A percentile compares a stretch with the other conserved stretches of the same genome.
Evolutionary conservation across 2,888 invertebrate species (phyloP).

Genomic region (Nudaria mundana): DNA sequence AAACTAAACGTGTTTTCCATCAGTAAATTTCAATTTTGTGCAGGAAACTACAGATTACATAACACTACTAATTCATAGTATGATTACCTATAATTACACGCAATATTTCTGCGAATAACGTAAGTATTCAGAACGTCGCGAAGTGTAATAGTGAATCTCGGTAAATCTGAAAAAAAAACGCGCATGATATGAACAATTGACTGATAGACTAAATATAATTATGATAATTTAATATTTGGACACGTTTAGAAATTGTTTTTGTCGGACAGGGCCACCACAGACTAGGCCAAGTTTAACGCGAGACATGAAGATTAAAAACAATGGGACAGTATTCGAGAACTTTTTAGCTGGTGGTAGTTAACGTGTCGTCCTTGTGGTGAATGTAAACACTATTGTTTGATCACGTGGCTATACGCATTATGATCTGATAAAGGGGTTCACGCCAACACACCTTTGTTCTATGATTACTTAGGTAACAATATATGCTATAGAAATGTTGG

Average conservation of each 20-base stretch:
- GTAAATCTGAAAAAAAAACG: too few relatives aligned
- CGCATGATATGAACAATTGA: too few relatives aligned
- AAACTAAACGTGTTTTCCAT: slow-evolving; percentile 4
- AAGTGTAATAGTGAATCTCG: too few relatives aligned
- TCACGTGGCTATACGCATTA: slow-evolving; percentile 69
- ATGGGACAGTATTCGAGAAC: slow-evolving; percentile 43
- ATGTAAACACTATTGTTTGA: slow-evolving; percentile 75
- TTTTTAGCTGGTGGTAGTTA: slow-evolving; percentile 44
- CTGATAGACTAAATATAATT: too few relatives aligned
- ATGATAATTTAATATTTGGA: too few relatives aligned
- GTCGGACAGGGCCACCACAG: slow-evolving; percentile 23
- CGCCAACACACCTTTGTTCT: slow-evolving; percentile 53
- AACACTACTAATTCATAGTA: background rate
- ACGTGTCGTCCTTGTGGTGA: slow-evolving; percentile 59
- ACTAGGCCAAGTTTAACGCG: slow-evolving; percentile 37
- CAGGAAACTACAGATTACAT: slow-evolving; percentile 4
- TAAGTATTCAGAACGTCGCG: background rate
- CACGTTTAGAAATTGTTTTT: too few relatives aligned
- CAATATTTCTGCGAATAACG: background rate
- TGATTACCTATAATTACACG: too few relatives aligned
- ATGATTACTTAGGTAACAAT: slow-evolving; percentile 31
- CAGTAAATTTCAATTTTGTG: slow-evolving; percentile 5
- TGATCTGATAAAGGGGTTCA: slow-evolving; percentile 62
- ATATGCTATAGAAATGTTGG: slow-evolving; percentile 29
- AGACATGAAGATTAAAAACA: slow-evolving; percentile 42